A percentile compares a stretch with the other conserved stretches of the same genome.
Evolutionary conservation across 2,113 vertebrate species (phyloP).

Genomic region (Percina caprodes): DNA sequence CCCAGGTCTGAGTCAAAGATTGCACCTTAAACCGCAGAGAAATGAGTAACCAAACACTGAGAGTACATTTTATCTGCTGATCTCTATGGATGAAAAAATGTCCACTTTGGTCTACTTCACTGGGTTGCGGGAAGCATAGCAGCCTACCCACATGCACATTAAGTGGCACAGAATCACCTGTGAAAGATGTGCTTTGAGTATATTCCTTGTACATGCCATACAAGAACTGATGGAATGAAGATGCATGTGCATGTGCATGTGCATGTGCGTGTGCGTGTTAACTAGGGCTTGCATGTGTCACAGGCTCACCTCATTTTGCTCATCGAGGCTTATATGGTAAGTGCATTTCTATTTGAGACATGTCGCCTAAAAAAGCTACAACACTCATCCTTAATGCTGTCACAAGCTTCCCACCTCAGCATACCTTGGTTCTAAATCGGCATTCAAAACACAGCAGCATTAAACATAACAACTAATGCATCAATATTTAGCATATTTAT

Average conservation of each 20-base stretch:
- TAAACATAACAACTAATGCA: not conserved
- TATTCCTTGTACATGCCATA: not conserved
- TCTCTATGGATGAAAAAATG: slow-evolving; percentile 43
- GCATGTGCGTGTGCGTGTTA: not conserved
- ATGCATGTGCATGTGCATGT: not conserved
- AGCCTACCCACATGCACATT: not conserved
- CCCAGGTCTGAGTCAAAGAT: slow-evolving; percentile 46
- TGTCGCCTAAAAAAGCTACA: not conserved
- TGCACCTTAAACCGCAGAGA: slow-evolving; percentile 34
- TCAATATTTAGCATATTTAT: not conserved
- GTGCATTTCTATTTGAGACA: not conserved
- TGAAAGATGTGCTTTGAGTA: not conserved
- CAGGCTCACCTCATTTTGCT: not conserved
- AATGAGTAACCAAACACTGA: slow-evolving; percentile 50
- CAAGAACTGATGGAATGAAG: not conserved
- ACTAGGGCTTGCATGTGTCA: not conserved
- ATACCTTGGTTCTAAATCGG: not conserved
- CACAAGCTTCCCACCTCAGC: not conserved
- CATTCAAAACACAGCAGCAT: not conserved
- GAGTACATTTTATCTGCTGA: slow-evolving; percentile 54
- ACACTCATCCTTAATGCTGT: not conserved
- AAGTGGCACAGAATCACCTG: not conserved
- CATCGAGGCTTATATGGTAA: not conserved
- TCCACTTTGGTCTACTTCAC: slow-evolving; percentile 22
- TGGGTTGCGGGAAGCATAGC: slow-evolving; percentile 1